A percentile compares a stretch with the other conserved stretches of the same genome.
phyloP scores from a whole-genome alignment of 2,113 vertebrate species.

The Neolamprologus brichardi region DNA sequence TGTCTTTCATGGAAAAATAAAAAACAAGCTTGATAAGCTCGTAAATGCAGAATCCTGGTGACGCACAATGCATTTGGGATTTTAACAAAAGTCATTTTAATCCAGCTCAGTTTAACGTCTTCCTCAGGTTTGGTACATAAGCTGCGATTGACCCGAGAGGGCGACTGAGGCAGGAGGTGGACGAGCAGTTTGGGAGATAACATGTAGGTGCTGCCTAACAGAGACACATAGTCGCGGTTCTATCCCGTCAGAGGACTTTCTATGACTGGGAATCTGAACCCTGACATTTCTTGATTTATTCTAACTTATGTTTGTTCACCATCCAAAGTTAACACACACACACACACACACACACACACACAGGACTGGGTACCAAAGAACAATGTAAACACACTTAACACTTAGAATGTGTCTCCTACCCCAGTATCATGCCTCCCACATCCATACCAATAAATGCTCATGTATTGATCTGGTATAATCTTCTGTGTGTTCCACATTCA shows the following conservation, averaged over 20 bases:
- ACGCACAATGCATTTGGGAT: background rate
- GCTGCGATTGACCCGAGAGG: background rate
- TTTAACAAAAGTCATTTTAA: background rate
- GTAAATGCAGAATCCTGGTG: background rate
- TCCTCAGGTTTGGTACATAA: background rate
- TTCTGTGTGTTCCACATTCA: background rate
- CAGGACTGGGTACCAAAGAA: background rate
- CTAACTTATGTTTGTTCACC: background rate
- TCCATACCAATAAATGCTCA: background rate
- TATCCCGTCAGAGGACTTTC: background rate
- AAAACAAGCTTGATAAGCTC: background rate
- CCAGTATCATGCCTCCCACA: background rate
- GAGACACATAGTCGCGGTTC: background rate
- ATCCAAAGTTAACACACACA: background rate
- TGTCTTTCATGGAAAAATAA: background rate
- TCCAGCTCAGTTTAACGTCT: background rate
- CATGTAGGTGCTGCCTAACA: background rate
- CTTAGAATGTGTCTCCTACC: background rate
- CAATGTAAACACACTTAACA: background rate
- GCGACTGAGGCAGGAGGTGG: background rate
- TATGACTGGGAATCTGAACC: background rate
- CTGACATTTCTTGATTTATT: background rate
- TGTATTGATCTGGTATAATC: slow-evolving; percentile 2
- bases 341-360: background rate
- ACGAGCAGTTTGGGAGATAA: background rate